Percentiles rank a stretch among this genome's conserved stretches.
phyloP scores from a whole-genome alignment of 2,113 vertebrate species.

The Caloenas nicobarica region DNA sequence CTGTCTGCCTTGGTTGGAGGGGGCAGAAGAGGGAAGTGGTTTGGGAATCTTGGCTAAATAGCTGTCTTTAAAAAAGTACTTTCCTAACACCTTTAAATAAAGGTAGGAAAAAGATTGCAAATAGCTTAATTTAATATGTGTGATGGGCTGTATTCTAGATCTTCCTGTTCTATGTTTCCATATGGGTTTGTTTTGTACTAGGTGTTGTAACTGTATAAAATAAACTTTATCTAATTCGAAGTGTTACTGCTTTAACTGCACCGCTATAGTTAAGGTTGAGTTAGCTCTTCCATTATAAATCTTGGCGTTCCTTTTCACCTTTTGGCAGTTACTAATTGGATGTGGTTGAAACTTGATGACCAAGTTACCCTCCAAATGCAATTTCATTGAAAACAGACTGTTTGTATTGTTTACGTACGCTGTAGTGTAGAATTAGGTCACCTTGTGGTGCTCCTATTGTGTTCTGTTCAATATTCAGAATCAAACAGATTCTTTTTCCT shows the following conservation, averaged over 20 bases:
- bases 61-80: background rate
- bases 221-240: background rate
- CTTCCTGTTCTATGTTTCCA: background rate
- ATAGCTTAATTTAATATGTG: background rate
- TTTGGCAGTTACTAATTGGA: constrained; percentile 66
- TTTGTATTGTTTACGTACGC: constrained; percentile 66
- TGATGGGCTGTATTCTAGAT: background rate
- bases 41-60: constrained; percentile 5
- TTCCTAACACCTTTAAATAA: background rate
- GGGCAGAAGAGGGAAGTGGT: constrained; percentile 4
- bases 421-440: constrained; percentile 72
- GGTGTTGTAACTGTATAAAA: background rate
- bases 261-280: constrained; percentile 76
- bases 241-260: constrained; percentile 65
- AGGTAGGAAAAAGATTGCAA: background rate
- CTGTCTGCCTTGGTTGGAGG: constrained; percentile 1
- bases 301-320: constrained; percentile 53
- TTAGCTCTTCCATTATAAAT: constrained; percentile 77
- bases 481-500: constrained; percentile 79
- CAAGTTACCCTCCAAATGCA: constrained; percentile 64
- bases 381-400: constrained; percentile 51
- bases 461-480: constrained; percentile 75
- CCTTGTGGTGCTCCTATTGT: constrained; percentile 70
- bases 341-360: constrained; percentile 58
- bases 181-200: background rate